Evolutionary conservation across 2,888 invertebrate genomes (phyloP).

Genomic region (Tholera decimalis): DNA sequence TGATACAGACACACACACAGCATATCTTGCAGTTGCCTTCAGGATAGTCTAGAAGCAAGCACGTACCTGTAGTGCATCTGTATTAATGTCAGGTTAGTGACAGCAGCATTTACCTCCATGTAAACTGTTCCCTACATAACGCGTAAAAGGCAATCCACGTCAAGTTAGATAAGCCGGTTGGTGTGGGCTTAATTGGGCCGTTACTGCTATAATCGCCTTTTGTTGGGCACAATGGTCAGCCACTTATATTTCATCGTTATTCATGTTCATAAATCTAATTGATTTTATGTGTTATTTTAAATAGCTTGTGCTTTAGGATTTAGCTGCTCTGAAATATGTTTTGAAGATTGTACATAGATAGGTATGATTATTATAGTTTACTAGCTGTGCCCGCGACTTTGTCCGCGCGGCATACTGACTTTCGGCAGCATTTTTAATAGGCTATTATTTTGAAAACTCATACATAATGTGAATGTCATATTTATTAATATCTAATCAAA

Average conservation of each 20-base stretch:
- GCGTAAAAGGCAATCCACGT: constrained; percentile 56
- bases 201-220: constrained; percentile 47
- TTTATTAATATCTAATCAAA: no score
- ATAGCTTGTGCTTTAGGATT: constrained; percentile 3
- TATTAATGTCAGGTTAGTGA: neutral
- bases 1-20: no score
- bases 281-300: constrained; percentile 20
- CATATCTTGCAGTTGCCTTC: no score
- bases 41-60: no score
- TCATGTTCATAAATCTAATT: constrained; percentile 47
- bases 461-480: no score
- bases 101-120: neutral
- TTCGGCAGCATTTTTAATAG: no score
- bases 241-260: constrained; percentile 44
- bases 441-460: no score
- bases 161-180: constrained; percentile 39
- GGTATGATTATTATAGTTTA: no score
- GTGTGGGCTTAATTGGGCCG: constrained; percentile 51
- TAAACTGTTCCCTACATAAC: constrained; percentile 20
- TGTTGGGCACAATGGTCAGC: constrained; percentile 42
- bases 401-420: no score
- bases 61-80: neutral
- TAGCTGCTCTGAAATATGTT: constrained; percentile 8
- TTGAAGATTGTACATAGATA: neutral
- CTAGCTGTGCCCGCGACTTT: no score